Evolutionary conservation across 2,888 invertebrate genomes (phyloP), one percentile per base, ranked within the genome.

Genomic region (Ochropleura plecta): DNA sequence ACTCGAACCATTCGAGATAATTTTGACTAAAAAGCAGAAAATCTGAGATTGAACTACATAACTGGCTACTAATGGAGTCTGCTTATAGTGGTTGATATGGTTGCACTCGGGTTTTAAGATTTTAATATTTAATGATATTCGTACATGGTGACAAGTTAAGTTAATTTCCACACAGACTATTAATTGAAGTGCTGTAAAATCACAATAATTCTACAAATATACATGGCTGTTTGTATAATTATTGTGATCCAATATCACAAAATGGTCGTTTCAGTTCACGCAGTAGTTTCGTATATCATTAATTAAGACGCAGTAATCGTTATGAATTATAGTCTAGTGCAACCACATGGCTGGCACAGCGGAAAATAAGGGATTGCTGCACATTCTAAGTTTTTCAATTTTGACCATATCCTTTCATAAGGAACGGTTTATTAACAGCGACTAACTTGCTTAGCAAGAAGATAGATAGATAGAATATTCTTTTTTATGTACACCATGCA

Each of bases 211-310:
- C n/a, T n/a, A n/a, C n/a, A n/a, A n/a, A n/a, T n/a, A n/a, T n/a
- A n/a, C n/a, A n/a, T n/a, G n/a, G n/a, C n/a, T n/a, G n/a, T n/a
- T n/a, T 51, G 6, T 44, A 30, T 51, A n/a, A 49, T 59, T 48
- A 59, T 48, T 8, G 9, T 44, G 4, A 72, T 44, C 30, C 8
- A 44, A 73, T 51, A 30, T 60, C 59, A 73, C 30, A n/a, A 74
- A 76, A 30, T 18, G 16, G 10, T 48, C 9, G 30, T 20, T 49
- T 48, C 46, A 40, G 51, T 18, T 20, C 16, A 3, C 4, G 30
- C 40, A 46, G 18, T 5, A 53, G 30, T 2, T 20, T 64, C 5
- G 14, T 20, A 46, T 48, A 6, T 51, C 53, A 46, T 60, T 16
- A 48, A 62, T 55, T 30, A 30, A 30, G 30, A 44, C 49, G 16